phyloP scores from a whole-genome alignment of 1,140 invertebrate genomes.

The Saccostrea echinata region DNA sequence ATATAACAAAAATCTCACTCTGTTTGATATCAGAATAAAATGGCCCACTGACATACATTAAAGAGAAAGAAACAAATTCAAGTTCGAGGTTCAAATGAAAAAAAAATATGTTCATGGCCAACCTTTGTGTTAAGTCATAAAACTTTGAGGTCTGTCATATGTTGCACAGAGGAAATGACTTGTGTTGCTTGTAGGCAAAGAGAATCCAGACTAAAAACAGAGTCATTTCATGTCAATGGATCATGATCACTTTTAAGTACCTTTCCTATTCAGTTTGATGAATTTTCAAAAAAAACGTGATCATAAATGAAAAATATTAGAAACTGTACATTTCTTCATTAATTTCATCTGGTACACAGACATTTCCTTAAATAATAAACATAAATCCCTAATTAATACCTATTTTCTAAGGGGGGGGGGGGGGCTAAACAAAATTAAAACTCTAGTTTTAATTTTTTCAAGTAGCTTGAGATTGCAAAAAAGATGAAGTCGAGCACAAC shows the following conservation, averaged over 20 bases:
- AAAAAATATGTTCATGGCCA: constrained; percentile 23
- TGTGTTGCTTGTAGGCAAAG: neutral
- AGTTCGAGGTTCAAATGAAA: neutral
- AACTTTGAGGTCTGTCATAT: neutral
- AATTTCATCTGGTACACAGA: no score
- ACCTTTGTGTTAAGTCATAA: constrained; percentile 7
- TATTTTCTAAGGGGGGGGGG: no score
- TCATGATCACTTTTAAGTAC: constrained; percentile 10
- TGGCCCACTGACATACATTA: constrained; percentile 11
- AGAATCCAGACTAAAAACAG: neutral
- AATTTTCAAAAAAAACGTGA: no score
- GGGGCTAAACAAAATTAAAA: no score
- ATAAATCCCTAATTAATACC: no score
- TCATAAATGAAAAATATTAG: no score
- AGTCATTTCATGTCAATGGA: constrained; percentile 1
- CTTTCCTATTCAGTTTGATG: neutral
- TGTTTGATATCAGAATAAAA: neutral
- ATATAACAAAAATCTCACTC: neutral
- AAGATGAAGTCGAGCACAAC: no score
- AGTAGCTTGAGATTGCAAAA: no score
- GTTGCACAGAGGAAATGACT: constrained; percentile 9
- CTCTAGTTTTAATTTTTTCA: no score
- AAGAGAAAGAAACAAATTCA: neutral
- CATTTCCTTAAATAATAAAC: no score
- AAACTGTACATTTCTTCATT: no score